phyloP scores from a whole-genome alignment of 2,888 invertebrate genomes.

The Blastobasis adustella region DNA sequence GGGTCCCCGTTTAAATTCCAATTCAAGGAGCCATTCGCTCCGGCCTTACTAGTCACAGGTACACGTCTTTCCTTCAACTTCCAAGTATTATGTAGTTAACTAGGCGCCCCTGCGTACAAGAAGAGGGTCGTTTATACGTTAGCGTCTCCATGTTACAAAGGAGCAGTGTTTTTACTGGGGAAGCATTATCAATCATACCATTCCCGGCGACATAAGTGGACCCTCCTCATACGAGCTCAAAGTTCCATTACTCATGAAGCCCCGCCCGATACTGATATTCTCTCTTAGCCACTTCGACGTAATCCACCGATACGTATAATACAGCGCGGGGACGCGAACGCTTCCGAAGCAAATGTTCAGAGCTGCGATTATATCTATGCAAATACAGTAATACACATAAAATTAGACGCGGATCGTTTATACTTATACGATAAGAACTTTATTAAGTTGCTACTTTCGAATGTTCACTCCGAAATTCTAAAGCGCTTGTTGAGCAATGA shows the following conservation, averaged over 20 bases:
- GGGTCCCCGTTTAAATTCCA: too few relatives aligned
- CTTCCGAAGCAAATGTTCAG: constrained; percentile 1
- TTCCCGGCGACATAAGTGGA: constrained; percentile 69
- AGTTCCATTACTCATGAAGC: constrained; percentile 68
- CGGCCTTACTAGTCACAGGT: too few relatives aligned
- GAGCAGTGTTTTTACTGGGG: constrained; percentile 58
- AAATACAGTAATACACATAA: constrained; percentile 5
- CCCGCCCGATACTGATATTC: constrained; percentile 64
- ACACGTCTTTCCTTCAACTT: too few relatives aligned
- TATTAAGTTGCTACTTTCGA: too few relatives aligned
- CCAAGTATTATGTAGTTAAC: too few relatives aligned
- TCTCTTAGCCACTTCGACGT: constrained; percentile 42
- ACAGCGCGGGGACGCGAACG: neutral
- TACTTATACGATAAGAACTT: too few relatives aligned
- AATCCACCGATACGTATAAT: constrained; percentile 17
- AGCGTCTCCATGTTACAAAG: constrained; percentile 31
- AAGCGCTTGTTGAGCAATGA: too few relatives aligned
- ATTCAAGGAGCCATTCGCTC: too few relatives aligned
- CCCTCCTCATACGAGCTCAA: constrained; percentile 68
- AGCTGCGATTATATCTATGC: constrained; percentile 8
- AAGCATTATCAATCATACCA: constrained; percentile 69
- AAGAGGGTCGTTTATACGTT: too few relatives aligned
- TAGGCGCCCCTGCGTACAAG: too few relatives aligned
- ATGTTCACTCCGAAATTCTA: too few relatives aligned
- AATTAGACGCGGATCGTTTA: constrained; percentile 1